Base-by-base conservation (phyloP, 2,888 invertebrate species). In the Chirona hameri region DNA sequence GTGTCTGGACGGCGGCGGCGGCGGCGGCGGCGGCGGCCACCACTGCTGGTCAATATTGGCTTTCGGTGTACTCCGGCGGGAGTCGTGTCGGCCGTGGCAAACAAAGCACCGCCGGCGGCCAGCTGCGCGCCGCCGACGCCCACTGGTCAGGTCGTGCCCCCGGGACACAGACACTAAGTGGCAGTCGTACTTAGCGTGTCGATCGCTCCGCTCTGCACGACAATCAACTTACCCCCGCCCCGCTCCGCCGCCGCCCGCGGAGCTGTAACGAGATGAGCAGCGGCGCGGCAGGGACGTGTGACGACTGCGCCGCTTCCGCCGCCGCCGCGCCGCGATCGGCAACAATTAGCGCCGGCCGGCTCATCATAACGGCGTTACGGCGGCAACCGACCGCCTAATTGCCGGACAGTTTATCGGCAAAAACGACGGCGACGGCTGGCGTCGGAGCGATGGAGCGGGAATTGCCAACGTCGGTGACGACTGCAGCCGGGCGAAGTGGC, bases 141-240 rank as follows among this genome's bases (percentile, higher is more conserved):
- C 18, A 9, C 39, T 24, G 46, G 76, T 46, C 76, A 24, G 76
- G 76, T 76, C 76, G 46, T 76, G 46, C 76, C 46, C 76, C 76
- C 76, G 76, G 76, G 76, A 76, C 52, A 52, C 76, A 10, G 46
- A 15, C 39, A 24, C 46, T 76, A 76, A 76, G 76, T 76, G 76
- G 76, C 31, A 15, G 76, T 39, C 76, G 76, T 76, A 76, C 76
- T 76, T 76, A 76, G 39, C 24, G 21, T 76, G 76, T 76, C 76
- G 76, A 76, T 39, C 76, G 31, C 29, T 39, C 18, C 72, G 3
- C 72, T 9, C 18, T 29, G 31, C 72, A 24, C 76, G 76, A 39
- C 76, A 76, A 76, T 76, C 76, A 76, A 76, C 39, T 76, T 76
- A 76, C 39, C 46, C 2, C 76, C 24, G 39, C 76, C 14, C 76